Base-by-base conservation (phyloP, 2,113 vertebrate species). In the Pimephales promelas region DNA sequence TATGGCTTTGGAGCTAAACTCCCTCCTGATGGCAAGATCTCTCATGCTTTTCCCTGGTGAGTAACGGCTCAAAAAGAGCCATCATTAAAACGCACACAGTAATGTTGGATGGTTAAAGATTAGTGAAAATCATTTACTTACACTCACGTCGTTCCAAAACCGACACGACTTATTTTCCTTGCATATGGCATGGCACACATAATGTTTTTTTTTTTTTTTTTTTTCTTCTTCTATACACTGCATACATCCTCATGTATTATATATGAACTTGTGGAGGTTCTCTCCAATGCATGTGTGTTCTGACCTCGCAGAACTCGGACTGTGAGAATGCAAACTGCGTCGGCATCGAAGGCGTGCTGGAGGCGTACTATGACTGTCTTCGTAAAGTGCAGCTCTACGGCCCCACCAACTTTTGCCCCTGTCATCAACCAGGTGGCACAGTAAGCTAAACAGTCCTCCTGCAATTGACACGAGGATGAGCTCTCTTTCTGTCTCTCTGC, bases 1-100 rank as follows among this genome's bases (percentile, higher is more conserved):
- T 98, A 98, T 0, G 98, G 98, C 83, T 99, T 99, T 2, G 97
- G 98, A 1, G 98, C 98, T 92, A 99, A 99, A 92, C 89, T 99
- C 88, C 98, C 98, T 68, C 98, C 98, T 0, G 97, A 99, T 0
- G 97, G 97, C 90, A 96, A 97, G 90, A 96, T 99, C 90, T 99
- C 98, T 84, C 97, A 99, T 83, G 97, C 96, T 76, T 99, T 99
- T 83, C 96, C 52, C 93, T 99, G 97, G 98, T 99, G 70, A 87
- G 83, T 24, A 20, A 34, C 47, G 24, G 24, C 74, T 59, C 5
- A 62, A 18, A 4, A 31, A 62, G 43, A 73, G 22, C 52, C 52
- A 76, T 81, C 56, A 73, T 57, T 79, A 34, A 34, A 10, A 28
- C 7, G 47, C 56, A 71, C 61, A 54, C 7, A 78, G 49, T 22